Evolutionary conservation across 1,140 invertebrate genomes (phyloP).

Genomic region (Drosophila gunungcola): DNA sequence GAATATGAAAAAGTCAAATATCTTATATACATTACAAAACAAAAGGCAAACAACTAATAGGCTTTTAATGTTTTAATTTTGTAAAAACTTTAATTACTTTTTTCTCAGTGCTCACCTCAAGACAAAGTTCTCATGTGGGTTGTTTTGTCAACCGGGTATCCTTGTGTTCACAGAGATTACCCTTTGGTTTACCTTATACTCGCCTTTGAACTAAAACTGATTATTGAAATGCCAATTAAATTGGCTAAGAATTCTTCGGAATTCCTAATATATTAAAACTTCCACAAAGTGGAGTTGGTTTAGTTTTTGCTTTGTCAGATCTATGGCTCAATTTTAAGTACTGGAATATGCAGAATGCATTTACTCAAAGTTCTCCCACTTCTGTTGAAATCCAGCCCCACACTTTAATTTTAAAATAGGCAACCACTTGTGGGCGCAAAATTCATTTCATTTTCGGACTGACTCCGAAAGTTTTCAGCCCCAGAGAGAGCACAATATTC

Average conservation of each 20-base stretch:
- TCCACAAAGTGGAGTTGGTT: neutral
- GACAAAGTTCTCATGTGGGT: constrained; percentile 6
- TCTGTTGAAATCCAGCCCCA: neutral
- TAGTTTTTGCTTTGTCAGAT: neutral
- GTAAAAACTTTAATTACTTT: neutral
- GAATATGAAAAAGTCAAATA: no score
- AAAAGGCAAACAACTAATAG: no score
- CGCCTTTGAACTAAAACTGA: neutral
- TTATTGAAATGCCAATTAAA: constrained; percentile 9
- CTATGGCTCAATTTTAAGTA: neutral
- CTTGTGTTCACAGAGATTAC: constrained; percentile 38
- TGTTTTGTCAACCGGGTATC: constrained; percentile 47
- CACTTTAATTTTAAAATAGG: constrained; percentile 6
- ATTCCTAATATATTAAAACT: neutral
- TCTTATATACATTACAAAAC: no score
- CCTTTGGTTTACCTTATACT: constrained; percentile 24
- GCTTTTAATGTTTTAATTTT: no score
- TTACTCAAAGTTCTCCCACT: neutral
- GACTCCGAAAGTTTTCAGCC: constrained; percentile 35
- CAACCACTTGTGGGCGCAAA: constrained; percentile 74
- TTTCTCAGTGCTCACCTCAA: neutral
- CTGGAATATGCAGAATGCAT: constrained; percentile 6
- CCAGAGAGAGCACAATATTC: neutral
- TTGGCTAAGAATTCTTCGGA: neutral
- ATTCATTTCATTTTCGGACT: constrained; percentile 52